These are phyloP conservation scores for Olivierus martensii DNA, from an alignment of 1,140 invertebrate genomes.

Conservation along the genomic window DNA sequence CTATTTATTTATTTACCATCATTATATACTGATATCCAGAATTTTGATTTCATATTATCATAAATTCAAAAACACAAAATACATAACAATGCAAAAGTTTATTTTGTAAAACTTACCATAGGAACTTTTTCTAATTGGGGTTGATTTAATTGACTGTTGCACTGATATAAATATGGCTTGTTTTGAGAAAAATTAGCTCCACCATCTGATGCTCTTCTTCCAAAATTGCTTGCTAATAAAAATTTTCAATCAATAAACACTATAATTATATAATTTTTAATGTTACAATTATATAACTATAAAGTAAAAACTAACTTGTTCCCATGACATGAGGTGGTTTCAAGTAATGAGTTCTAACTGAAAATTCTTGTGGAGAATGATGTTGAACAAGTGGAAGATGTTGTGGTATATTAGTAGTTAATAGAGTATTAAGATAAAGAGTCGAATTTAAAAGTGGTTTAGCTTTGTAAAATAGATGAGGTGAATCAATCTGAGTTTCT, in stretches of 20 bases:
- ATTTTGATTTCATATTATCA: too few relatives aligned
- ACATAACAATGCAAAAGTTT: too few relatives aligned
- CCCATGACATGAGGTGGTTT: conserved; percentile 81
- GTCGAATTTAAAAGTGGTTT: conserved; percentile 20
- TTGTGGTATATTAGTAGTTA: conserved; percentile 50
- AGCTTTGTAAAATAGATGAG: conserved; percentile 1
- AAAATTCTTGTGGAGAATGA: conserved; percentile 65
- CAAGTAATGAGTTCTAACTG: conserved; percentile 78
- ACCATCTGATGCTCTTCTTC: conserved; percentile 84
- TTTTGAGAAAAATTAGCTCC: conserved; percentile 60
- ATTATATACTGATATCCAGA: too few relatives aligned
- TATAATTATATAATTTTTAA: too few relatives aligned
- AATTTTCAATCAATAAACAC: conserved; percentile 3
- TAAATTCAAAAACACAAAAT: too few relatives aligned
- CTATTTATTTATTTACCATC: too few relatives aligned
- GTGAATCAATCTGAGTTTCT: conserved; percentile 32
- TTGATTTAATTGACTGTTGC: too few relatives aligned
- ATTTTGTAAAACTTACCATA: too few relatives aligned
- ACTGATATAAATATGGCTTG: too few relatives aligned
- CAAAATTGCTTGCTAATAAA: conserved; percentile 52
- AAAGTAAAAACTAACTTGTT: conserved; percentile 33
- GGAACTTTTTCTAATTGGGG: too few relatives aligned
- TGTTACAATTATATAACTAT: too few relatives aligned
- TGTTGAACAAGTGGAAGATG: conserved; percentile 58
- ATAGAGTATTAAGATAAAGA: conserved; percentile 33